A percentile compares a stretch with the other conserved stretches of the same genome.
Evolutionary conservation across 2,113 vertebrate genomes (phyloP).

Genomic region (Scopus umbretta): DNA sequence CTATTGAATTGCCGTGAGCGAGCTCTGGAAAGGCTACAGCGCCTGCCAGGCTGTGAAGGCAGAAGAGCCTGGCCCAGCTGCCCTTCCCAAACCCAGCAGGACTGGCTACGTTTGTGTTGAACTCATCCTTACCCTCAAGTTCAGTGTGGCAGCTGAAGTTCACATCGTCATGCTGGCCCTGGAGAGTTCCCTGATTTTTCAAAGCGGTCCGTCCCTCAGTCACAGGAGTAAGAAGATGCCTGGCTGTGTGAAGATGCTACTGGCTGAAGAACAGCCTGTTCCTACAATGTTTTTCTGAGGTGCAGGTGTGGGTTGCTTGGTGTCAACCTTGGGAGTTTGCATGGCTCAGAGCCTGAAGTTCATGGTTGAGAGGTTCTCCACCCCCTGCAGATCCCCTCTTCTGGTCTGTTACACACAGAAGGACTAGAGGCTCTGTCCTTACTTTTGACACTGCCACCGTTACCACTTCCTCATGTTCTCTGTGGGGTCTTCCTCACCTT

Average conservation of each 20-base stretch:
- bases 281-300: neutral
- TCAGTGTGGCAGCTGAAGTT: neutral
- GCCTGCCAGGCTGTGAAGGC: neutral
- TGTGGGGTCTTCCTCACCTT: neutral
- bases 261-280: neutral
- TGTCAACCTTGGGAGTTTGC: neutral
- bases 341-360: neutral
- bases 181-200: neutral
- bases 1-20: conserved; percentile 80
- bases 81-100: neutral
- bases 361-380: neutral
- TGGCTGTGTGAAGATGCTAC: neutral
- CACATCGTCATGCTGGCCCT: neutral
- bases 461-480: neutral
- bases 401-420: neutral
- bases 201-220: neutral
- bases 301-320: neutral
- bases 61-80: neutral
- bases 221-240: neutral
- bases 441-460: neutral
- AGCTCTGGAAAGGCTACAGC: neutral
- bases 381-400: neutral
- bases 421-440: neutral
- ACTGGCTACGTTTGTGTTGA: neutral
- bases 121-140: neutral